Percentiles rank a stretch among this genome's conserved stretches.
phyloP scores from a whole-genome alignment of 2,797 vertebrate species.

The Anisognathus igniventris region DNA sequence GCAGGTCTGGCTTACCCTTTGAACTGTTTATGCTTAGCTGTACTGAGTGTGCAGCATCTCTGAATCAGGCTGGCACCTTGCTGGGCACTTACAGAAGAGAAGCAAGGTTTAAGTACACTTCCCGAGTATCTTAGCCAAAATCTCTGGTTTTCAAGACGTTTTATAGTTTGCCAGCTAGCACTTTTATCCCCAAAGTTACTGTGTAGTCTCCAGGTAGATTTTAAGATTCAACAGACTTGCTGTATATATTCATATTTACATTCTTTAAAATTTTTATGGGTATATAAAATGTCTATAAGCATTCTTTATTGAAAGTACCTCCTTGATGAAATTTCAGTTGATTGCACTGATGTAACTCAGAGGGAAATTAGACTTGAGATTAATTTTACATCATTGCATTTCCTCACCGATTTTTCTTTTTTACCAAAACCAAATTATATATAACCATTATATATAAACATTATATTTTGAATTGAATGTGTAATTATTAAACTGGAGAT shows the following conservation, averaged over 20 bases:
- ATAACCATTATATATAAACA: background rate
- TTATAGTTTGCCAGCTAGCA: background rate
- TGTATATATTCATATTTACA: background rate
- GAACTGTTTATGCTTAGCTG: background rate
- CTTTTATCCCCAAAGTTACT: background rate
- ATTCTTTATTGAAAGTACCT: background rate
- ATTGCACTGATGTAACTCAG: background rate
- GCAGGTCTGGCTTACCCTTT: background rate
- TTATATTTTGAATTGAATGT: conserved; percentile 8
- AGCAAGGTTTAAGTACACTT: background rate
- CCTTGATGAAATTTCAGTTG: background rate
- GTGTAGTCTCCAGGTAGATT: background rate
- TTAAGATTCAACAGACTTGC: background rate
- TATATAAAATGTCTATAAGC: background rate
- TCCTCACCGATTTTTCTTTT: conserved; percentile 5
- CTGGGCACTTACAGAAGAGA: background rate
- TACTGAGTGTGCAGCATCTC: background rate
- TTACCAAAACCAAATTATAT: background rate
- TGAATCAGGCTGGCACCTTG: background rate
- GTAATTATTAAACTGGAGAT: conserved; percentile 32
- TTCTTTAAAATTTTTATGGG: background rate
- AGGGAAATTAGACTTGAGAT: background rate
- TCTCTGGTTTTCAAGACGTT: background rate
- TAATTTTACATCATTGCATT: background rate
- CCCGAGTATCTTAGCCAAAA: background rate